Percentiles rank a stretch among this genome's conserved stretches.
Evolutionary conservation across 2,797 vertebrate species (phyloP).

Genomic region (Eptatretus atami): DNA sequence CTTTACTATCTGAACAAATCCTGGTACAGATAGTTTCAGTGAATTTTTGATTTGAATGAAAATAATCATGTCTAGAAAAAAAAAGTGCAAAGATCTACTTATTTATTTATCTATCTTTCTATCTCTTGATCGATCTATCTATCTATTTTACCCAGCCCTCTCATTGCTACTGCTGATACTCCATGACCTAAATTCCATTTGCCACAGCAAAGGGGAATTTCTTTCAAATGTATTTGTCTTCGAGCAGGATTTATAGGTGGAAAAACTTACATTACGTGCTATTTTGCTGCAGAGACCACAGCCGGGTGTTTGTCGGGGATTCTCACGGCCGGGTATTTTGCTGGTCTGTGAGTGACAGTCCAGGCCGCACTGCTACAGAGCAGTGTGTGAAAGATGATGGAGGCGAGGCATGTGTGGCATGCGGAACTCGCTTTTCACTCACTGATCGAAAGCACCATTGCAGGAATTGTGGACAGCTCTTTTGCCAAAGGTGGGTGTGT

Average conservation of each 20-base stretch:
- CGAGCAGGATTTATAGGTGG: neutral
- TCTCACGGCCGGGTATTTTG: constrained; percentile 71
- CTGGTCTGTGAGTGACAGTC: constrained; percentile 94
- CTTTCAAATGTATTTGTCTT: neutral
- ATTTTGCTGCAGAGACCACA: constrained; percentile 41
- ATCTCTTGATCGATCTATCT: no score
- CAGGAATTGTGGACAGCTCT: constrained; percentile 91
- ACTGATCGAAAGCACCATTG: constrained; percentile 83
- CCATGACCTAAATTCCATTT: no score
- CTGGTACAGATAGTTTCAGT: no score
- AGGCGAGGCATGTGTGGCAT: constrained; percentile 69
- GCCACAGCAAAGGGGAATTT: neutral
- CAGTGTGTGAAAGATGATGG: constrained; percentile 98
- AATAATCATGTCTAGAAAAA: no score
- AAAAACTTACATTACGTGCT: neutral
- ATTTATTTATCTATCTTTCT: no score
- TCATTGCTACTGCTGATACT: no score
- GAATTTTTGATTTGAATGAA: no score
- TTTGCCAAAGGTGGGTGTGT: constrained; percentile 69
- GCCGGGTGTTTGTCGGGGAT: constrained; percentile 70
- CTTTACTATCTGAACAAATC: no score
- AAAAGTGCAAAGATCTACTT: no score
- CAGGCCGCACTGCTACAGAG: constrained; percentile 63
- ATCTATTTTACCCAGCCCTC: no score
- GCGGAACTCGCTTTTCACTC: constrained; percentile 59